phyloP scores from a whole-genome alignment of 2,113 vertebrate species.

The Microtus montanus region DNA sequence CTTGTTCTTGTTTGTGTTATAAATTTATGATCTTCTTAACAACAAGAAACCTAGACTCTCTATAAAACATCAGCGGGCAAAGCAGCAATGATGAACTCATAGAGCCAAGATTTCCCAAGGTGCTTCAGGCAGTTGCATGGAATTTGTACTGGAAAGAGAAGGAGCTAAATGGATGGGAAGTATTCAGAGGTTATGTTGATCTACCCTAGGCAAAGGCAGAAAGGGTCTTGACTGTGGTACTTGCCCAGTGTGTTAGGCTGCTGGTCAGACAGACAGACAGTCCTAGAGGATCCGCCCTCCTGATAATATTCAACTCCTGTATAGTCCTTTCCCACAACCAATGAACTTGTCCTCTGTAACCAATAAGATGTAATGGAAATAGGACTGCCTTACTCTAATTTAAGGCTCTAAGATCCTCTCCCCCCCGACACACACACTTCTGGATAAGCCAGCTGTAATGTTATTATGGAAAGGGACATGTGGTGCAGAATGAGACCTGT shows the following conservation, averaged over 20 bases:
- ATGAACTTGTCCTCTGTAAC: neutral
- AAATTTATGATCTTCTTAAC: slow-evolving; percentile 37
- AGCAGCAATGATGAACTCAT: neutral
- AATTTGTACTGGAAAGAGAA: neutral
- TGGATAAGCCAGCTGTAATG: neutral
- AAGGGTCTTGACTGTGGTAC: neutral
- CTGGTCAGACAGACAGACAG: too few species aligned
- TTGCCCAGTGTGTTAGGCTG: neutral
- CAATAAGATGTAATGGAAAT: neutral
- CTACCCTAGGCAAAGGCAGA: neutral
- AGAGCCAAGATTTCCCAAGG: neutral
- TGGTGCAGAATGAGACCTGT: neutral
- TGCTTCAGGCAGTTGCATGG: neutral
- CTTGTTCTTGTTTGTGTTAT: neutral
- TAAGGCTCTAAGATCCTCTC: neutral
- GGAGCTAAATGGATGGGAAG: neutral
- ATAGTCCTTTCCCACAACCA: neutral
- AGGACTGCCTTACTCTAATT: neutral
- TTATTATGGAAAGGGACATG: neutral
- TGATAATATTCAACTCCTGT: neutral
- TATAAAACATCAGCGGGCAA: neutral
- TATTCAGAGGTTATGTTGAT: neutral
- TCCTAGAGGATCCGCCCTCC: neutral
- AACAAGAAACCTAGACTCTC: neutral
- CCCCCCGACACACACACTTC: too few species aligned